Base-by-base conservation (phyloP, 92 coral and sea anemone genomes). In the Porites evermanni region DNA sequence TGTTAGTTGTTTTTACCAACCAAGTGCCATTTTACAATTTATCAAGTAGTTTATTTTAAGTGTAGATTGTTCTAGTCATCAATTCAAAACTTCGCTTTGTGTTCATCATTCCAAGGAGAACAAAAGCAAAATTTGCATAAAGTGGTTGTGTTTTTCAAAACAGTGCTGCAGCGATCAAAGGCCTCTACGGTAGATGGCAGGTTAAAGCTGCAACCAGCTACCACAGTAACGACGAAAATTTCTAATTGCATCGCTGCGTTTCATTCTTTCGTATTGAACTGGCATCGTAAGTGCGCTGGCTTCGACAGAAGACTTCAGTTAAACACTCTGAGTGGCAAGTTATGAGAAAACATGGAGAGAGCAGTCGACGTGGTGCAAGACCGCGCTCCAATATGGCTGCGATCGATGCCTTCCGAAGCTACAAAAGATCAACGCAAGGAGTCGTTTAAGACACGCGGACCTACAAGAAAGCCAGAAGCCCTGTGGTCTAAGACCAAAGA, bases 401-500 rank as follows among this genome's bases (percentile, higher is more conserved):
- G 83, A 11, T 76, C 82, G 14, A 7, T 66, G 66, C 67, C 82
- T 58, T 58, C 53, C 20, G 75, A 66, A 77, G 80, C 56, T 32
- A 19, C 59, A 8, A 67, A n/a, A 29, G 86, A 85, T 47, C 18
- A 85, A 54, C 21, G 5, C 47, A 4, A 18, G 2, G 76, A 67
- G 24, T 32, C 17, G 8, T 81, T 81, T 58, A 56, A 81, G 86
- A 70, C 70, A 29, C 67, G 38, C 53, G 88, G 67, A 12, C 83
- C 72, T 1, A 21, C 8, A 21, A 47, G 50, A 54, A 76, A 77
- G 38, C 88, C 88, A 60, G 88, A 76, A 6, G 88, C 88, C 18
- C 12, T 78, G 3, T 85, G 88, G 88, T 77, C 83, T 63, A 85
- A 85, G n/a, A 78, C 67, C 11, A 76, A 77, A 66, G 75, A 67